Percentiles rank a stretch among this genome's conserved stretches.
These are phyloP conservation scores for Tholera decimalis DNA, from an alignment of 2,888 invertebrate species.

Conservation along the genomic window DNA sequence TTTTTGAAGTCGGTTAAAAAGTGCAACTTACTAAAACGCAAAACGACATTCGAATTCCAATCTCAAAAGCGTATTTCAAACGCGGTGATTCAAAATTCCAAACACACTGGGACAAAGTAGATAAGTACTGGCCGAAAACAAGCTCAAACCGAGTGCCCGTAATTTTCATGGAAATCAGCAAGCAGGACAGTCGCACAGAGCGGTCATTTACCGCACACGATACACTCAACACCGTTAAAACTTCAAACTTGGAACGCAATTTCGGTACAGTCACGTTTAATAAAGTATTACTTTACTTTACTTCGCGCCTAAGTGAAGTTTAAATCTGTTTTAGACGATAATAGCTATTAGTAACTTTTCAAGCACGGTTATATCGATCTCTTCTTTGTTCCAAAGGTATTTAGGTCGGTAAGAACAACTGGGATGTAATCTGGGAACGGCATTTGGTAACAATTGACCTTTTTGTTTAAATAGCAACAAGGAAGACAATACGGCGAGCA, in stretches of 20 bases:
- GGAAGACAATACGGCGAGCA: slow-evolving; percentile 35
- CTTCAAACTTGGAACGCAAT: slow-evolving; percentile 57
- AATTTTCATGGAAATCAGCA: slow-evolving; percentile 53
- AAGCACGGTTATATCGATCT: slow-evolving; percentile 63
- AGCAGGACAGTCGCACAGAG: slow-evolving; percentile 41
- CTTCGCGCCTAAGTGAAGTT: slow-evolving; percentile 67
- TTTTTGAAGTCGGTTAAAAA: too few relatives aligned
- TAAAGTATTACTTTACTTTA: slow-evolving; percentile 67
- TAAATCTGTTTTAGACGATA: slow-evolving; percentile 70
- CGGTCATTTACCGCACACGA: slow-evolving; percentile 45
- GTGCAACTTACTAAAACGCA: not conserved
- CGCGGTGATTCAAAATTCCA: not conserved
- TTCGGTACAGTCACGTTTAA: slow-evolving; percentile 64
- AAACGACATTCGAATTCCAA: too few relatives aligned
- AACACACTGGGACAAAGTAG: slow-evolving; percentile 16
- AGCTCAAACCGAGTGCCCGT: slow-evolving; percentile 2
- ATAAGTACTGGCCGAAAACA: slow-evolving; percentile 24
- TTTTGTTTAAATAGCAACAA: slow-evolving; percentile 53
- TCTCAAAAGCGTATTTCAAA: slow-evolving; percentile 15
- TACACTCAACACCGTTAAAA: slow-evolving; percentile 58
- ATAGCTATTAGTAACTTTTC: slow-evolving; percentile 71
- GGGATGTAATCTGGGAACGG: slow-evolving; percentile 52
- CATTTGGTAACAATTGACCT: slow-evolving; percentile 56
- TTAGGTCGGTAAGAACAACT: slow-evolving; percentile 52
- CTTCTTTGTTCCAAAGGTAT: slow-evolving; percentile 60